Evolutionary conservation across 2,797 vertebrate genomes (phyloP).

Genomic region (Dendrocincla fuliginosa): DNA sequence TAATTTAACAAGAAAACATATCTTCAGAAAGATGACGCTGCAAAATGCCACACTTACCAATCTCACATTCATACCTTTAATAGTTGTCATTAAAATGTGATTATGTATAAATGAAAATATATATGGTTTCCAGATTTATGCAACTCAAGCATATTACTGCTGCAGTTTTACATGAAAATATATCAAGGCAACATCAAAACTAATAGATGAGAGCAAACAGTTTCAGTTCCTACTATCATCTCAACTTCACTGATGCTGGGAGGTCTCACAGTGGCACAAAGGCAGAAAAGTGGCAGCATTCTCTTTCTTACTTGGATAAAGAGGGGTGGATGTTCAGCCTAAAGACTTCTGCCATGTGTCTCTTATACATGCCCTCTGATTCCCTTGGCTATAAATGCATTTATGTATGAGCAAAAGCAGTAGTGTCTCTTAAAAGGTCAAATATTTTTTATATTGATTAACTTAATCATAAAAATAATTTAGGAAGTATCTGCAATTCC

Average conservation of each 20-base stretch:
- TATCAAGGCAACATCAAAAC: not conserved
- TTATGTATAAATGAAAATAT: not conserved
- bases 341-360: not conserved
- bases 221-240: not conserved
- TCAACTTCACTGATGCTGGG: not conserved
- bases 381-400: not conserved
- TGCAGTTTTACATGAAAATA: not conserved
- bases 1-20: not conserved
- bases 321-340: too few species aligned
- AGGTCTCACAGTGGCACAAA: not conserved
- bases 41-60: not conserved
- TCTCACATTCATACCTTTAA: not conserved
- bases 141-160: not conserved
- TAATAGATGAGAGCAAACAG: not conserved
- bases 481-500: not conserved
- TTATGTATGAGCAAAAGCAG: not conserved
- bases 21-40: not conserved
- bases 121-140: not conserved
- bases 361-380: fast-evolving
- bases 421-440: not conserved
- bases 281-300: not conserved
- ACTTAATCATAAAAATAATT: not conserved
- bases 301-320: not conserved
- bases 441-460: not conserved
- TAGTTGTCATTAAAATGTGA: not conserved